A percentile compares a stretch with the other conserved stretches of the same genome.
Evolutionary conservation across 2,797 vertebrate genomes (phyloP).

Genomic region (Siniperca scherzeri): DNA sequence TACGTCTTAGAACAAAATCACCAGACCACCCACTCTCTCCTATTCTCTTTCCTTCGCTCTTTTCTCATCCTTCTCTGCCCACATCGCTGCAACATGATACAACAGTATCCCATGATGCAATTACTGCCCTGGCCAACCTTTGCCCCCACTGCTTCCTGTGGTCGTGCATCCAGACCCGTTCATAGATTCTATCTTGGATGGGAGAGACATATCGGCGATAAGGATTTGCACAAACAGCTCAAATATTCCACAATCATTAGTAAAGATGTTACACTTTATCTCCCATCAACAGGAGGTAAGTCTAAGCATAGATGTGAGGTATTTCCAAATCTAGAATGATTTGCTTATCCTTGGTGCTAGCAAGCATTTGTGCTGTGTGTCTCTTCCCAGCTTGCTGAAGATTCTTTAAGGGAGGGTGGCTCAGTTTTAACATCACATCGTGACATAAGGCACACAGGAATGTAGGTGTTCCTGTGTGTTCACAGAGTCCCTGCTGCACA

Average conservation of each 20-base stretch:
- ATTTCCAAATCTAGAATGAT: constrained; percentile 50
- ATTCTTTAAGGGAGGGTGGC: constrained; percentile 42
- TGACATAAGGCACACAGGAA: constrained; percentile 57
- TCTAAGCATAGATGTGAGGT: constrained; percentile 13
- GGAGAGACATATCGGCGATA: constrained; percentile 32
- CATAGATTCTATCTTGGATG: constrained; percentile 37
- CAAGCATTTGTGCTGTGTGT: constrained; percentile 30
- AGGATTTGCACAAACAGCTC: constrained; percentile 28
- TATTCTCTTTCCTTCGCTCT: constrained; percentile 24
- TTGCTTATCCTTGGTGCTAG: constrained; percentile 50
- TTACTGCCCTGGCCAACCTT: constrained; percentile 67
- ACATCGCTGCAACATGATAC: constrained; percentile 65
- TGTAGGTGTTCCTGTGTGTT: constrained; percentile 51
- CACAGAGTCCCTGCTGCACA: neutral
- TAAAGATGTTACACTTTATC: constrained; percentile 26
- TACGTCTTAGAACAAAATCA: constrained; percentile 27
- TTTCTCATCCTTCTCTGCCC: constrained; percentile 41
- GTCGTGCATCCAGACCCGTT: constrained; percentile 53
- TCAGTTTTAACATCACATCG: constrained; percentile 38
- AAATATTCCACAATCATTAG: constrained; percentile 4
- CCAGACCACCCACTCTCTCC: constrained; percentile 60
- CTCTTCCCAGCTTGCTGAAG: constrained; percentile 39
- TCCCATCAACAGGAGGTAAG: constrained; percentile 38
- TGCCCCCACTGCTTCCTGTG: constrained; percentile 66
- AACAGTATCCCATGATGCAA: constrained; percentile 55